Conservation (phyloP, 2,888 invertebrate genomes). For the Catocala fraxini region DNA sequence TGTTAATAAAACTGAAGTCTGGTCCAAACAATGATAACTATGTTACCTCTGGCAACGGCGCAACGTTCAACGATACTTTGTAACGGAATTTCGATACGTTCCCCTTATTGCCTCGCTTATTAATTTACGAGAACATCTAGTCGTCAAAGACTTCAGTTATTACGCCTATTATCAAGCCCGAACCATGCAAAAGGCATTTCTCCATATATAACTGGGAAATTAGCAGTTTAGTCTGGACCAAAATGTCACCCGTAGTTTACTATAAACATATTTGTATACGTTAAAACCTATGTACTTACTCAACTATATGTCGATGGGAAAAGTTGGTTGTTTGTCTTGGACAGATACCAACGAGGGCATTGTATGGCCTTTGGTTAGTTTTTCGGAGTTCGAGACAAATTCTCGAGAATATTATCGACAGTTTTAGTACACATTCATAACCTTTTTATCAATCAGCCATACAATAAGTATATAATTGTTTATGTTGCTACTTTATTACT, state of each 20-base stretch:
- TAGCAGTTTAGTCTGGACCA: no score
- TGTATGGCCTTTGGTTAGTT: background rate
- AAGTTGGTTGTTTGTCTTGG: background rate
- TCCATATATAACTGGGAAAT: no score
- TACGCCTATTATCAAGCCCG: conserved; percentile 5
- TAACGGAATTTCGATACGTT: conserved; percentile 36
- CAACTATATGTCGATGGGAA: background rate
- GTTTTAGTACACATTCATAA: background rate
- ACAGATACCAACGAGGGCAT: conserved; percentile 12
- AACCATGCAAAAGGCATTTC: background rate
- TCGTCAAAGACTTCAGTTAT: conserved; percentile 27
- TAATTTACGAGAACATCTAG: conserved; percentile 15
- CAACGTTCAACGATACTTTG: conserved; percentile 26
- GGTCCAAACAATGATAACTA: conserved; percentile 29
- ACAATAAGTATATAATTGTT: no score
- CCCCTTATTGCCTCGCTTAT: conserved; percentile 22
- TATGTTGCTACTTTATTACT: no score
- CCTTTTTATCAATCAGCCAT: no score
- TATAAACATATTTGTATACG: no score
- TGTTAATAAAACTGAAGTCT: conserved; percentile 28
- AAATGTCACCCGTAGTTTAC: no score
- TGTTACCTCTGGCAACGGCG: conserved; percentile 24
- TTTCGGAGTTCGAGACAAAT: no score
- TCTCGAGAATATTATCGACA: background rate
- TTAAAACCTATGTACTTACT: no score